These are phyloP conservation scores for Zeus faber DNA, from an alignment of 2,113 vertebrate species.

Conservation along the genomic window DNA sequence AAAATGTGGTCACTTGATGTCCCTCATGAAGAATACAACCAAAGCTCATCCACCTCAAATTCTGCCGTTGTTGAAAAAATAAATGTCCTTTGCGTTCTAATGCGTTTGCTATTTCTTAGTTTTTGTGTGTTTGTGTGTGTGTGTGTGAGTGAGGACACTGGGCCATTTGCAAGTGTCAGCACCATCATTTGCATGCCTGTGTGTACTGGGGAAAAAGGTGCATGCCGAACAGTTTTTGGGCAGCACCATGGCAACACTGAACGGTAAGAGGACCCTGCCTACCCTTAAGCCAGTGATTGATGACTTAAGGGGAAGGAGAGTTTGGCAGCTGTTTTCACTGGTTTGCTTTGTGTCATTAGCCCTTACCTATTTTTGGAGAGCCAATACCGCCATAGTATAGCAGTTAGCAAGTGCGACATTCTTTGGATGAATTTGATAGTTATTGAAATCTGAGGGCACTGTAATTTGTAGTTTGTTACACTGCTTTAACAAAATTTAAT, in stretches of 20 bases:
- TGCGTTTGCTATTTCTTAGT: background rate
- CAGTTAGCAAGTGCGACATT: background rate
- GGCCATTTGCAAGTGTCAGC: constrained; percentile 8
- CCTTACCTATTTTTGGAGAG: background rate
- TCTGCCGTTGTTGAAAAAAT: too few relatives aligned
- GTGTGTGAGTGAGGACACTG: background rate
- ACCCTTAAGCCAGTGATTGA: constrained; percentile 42
- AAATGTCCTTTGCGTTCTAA: too few relatives aligned
- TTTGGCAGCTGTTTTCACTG: constrained; percentile 14
- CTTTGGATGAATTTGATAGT: constrained; percentile 4
- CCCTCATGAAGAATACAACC: too few relatives aligned
- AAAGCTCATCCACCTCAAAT: too few relatives aligned
- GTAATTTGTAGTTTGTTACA: background rate
- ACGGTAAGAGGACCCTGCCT: constrained; percentile 24
- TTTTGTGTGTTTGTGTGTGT: background rate
- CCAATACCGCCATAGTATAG: background rate
- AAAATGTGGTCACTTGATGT: too few relatives aligned
- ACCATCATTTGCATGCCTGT: constrained; percentile 29
- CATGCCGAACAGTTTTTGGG: constrained; percentile 39
- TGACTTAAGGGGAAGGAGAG: constrained; percentile 26
- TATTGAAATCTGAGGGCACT: constrained; percentile 3
- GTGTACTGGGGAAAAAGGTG: constrained; percentile 20
- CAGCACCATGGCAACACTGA: constrained; percentile 25
- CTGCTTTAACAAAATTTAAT: background rate
- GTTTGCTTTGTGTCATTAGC: constrained; percentile 7